Conservation (phyloP, 2,888 invertebrate species). For the Aphodius granarius region DNA sequence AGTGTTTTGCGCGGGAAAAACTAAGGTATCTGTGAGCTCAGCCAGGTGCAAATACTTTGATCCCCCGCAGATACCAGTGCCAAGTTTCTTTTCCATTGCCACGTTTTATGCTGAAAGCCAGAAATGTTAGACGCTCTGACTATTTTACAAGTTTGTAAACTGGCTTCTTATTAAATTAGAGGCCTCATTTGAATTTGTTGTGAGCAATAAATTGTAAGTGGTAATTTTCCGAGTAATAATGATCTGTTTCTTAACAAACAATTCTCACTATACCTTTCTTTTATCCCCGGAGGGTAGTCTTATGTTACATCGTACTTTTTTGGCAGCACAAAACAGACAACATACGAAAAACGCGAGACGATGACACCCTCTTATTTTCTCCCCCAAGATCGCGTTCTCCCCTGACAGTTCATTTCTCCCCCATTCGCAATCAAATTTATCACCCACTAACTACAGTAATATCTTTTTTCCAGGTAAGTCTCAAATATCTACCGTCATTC, state of each 20-base stretch:
- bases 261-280: no score
- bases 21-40: background rate
- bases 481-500: background rate
- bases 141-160: background rate
- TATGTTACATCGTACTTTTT: no score
- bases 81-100: background rate
- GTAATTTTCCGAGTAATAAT: no score
- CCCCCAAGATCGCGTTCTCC: background rate
- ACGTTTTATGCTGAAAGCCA: background rate
- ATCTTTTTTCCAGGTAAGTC: slow-evolving; percentile 20
- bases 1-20: background rate
- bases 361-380: background rate
- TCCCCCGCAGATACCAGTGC: background rate
- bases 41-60: background rate
- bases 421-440: slow-evolving; percentile 4
- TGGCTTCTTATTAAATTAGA: no score
- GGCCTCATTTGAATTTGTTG: no score
- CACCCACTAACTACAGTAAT: background rate
- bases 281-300: no score
- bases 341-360: background rate
- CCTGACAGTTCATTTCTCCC: background rate
- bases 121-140: background rate
- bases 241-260: no score
- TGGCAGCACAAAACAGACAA: background rate
- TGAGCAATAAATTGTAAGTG: no score